Evolutionary conservation across 2,888 invertebrate genomes (phyloP).

Genomic region (Lithophane ornitopus): DNA sequence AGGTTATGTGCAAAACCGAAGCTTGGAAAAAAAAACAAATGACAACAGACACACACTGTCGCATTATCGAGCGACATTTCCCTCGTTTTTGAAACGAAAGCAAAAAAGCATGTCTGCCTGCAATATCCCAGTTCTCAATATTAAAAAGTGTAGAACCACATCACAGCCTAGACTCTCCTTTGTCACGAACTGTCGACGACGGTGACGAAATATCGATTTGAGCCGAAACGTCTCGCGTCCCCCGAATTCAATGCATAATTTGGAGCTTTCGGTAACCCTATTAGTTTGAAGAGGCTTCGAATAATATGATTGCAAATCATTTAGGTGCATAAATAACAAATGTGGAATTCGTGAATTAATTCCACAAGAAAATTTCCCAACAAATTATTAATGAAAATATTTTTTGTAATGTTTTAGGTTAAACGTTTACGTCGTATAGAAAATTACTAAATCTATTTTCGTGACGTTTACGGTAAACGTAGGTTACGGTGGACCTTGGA

Average conservation of each 20-base stretch:
- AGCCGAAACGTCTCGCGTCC: constrained; percentile 24
- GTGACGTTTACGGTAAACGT: neutral
- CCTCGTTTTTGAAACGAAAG: constrained; percentile 16
- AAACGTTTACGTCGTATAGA: neutral
- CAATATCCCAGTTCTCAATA: constrained; percentile 47
- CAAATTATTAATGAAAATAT: too few species aligned
- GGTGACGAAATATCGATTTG: constrained; percentile 56
- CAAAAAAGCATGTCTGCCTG: constrained; percentile 45
- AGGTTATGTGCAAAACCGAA: neutral
- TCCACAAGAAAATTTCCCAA: neutral
- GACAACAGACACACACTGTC: constrained; percentile 12
- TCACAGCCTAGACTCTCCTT: constrained; percentile 36
- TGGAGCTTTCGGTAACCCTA: constrained; percentile 34
- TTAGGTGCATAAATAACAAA: neutral
- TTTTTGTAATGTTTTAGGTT: too few species aligned
- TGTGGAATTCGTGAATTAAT: neutral
- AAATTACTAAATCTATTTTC: neutral
- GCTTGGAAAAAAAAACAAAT: constrained; percentile 2
- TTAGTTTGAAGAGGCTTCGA: constrained; percentile 25
- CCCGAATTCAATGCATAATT: constrained; percentile 57
- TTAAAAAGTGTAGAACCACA: constrained; percentile 29
- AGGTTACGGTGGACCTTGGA: constrained; percentile 21
- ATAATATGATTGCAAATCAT: constrained; percentile 21
- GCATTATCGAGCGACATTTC: constrained; percentile 29
- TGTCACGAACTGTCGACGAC: constrained; percentile 33